These are phyloP conservation scores for Carposina sasakii DNA, from an alignment of 1,140 invertebrate genomes.

Conservation along the genomic window DNA sequence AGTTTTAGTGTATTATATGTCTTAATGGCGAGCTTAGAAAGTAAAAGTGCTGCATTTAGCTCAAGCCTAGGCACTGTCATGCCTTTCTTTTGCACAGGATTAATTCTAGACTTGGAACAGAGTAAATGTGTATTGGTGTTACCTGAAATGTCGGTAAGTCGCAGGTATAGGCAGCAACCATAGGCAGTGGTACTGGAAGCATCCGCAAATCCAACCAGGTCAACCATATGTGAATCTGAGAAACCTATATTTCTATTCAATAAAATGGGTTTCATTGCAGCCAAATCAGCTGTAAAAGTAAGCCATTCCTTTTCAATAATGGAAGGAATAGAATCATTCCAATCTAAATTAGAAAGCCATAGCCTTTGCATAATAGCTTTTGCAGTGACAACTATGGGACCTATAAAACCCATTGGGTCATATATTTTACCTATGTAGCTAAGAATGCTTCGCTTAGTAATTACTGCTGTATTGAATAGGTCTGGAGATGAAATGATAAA, in stretches of 20 bases:
- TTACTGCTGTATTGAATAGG: too few relatives aligned
- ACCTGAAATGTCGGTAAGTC: background rate
- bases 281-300: background rate
- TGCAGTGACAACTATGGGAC: conserved; percentile 18
- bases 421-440: conserved; percentile 22
- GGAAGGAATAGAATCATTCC: conserved; percentile 6
- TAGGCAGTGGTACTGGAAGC: conserved; percentile 1
- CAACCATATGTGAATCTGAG: background rate
- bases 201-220: conserved; percentile 8
- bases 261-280: background rate
- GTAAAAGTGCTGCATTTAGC: conserved; percentile 6
- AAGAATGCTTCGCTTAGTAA: conserved; percentile 22
- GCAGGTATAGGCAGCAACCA: conserved; percentile 9
- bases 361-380: conserved; percentile 26
- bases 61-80: conserved; percentile 9
- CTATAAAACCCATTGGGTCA: conserved; percentile 25
- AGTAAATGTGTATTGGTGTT: background rate
- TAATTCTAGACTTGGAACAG: conserved; percentile 6
- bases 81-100: conserved; percentile 2
- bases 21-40: conserved; percentile 3
- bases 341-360: conserved; percentile 22
- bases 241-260: background rate
- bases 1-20: too few relatives aligned
- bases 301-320: background rate
- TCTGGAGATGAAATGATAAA: too few relatives aligned